phyloP scores from a whole-genome alignment of 2,888 invertebrate species.

The Drosophila paucipuncta region DNA sequence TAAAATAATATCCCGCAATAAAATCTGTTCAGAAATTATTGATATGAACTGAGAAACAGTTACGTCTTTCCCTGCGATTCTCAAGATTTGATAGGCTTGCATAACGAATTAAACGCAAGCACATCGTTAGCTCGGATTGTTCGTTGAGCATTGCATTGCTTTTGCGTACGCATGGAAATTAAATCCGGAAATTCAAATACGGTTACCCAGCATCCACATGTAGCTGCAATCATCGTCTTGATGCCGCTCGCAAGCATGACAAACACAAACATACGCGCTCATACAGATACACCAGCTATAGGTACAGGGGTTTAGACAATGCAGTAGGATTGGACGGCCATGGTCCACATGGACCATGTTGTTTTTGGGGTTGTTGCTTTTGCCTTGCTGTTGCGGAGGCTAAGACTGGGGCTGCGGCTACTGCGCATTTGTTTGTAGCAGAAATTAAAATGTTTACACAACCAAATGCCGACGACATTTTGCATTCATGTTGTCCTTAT shows the following conservation, averaged over 20 bases:
- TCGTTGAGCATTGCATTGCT: not conserved
- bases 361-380: conserved; percentile 25
- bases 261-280: conserved; percentile 11
- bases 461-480: conserved; percentile 72
- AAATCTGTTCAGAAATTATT: not conserved
- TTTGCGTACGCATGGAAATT: conserved; percentile 44
- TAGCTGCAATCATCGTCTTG: conserved; percentile 63
- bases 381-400: conserved; percentile 4
- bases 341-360: conserved; percentile 66
- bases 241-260: conserved; percentile 16
- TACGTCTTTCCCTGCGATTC: not conserved
- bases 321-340: conserved; percentile 64
- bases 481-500: conserved; percentile 63
- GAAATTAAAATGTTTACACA: conserved; percentile 81
- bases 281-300: conserved; percentile 10
- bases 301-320: conserved; percentile 33
- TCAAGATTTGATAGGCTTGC: not conserved
- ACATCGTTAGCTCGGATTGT: no score
- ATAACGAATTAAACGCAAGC: not conserved
- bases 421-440: conserved; percentile 76
- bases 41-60: not conserved
- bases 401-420: conserved; percentile 51
- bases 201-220: conserved; percentile 21
- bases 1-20: not conserved
- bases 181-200: conserved; percentile 56